Conservation (phyloP, 1,140 invertebrate genomes). For the Amphibalanus amphitrite region DNA sequence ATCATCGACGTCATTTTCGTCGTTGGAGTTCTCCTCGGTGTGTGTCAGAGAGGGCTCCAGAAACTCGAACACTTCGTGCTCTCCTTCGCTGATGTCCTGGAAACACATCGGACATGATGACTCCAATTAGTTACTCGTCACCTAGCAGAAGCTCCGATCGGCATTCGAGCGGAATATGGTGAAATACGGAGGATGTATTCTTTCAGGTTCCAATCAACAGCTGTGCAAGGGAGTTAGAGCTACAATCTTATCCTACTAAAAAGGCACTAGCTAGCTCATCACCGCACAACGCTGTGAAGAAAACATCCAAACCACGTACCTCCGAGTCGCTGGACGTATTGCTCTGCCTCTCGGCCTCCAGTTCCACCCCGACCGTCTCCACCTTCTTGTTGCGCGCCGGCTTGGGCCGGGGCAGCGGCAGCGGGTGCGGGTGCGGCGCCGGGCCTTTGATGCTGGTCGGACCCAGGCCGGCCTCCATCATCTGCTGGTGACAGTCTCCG, state of each 20-base stretch:
- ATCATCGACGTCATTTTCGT: constrained; percentile 63
- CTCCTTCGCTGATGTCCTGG: constrained; percentile 50
- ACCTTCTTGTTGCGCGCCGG: constrained; percentile 7
- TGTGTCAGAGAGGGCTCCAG: constrained; percentile 20
- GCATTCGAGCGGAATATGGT: constrained; percentile 6
- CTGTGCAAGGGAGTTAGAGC: no score
- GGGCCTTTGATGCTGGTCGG: background rate
- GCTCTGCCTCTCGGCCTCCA: constrained; percentile 19
- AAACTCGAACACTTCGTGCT: constrained; percentile 23
- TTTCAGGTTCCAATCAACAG: background rate
- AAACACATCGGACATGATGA: constrained; percentile 9
- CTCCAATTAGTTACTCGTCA: no score
- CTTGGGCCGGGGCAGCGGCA: constrained; percentile 10
- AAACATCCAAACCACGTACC: constrained; percentile 11
- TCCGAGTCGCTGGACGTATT: constrained; percentile 18
- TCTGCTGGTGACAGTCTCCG: background rate
- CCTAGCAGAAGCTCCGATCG: constrained; percentile 2
- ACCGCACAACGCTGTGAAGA: no score
- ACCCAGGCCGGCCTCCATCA: background rate
- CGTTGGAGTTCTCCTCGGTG: constrained; percentile 37
- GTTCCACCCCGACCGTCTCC: constrained; percentile 7
- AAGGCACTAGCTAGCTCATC: no score
- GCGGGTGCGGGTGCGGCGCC: constrained; percentile 3
- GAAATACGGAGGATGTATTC: constrained; percentile 7
- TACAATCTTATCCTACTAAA: no score